Base-by-base conservation (phyloP, 2,113 vertebrate genomes). In the Sinocyclocheilus rhinocerous region DNA sequence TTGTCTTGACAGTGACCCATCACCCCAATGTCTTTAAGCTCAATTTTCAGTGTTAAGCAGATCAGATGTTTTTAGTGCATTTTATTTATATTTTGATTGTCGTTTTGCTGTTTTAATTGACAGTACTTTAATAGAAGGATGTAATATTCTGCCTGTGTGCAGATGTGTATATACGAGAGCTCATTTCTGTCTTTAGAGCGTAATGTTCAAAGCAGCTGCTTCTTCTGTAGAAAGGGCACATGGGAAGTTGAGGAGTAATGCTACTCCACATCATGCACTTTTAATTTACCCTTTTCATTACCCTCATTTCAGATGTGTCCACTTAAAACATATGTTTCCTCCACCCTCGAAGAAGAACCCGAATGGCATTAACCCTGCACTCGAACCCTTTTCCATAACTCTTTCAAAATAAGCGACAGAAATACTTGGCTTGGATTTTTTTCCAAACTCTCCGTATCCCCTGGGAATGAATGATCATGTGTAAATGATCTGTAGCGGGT, bases 61-160 rank as follows among this genome's bases (percentile, higher is more conserved):
- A 87, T 89, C 82, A 70, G 29, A 73, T 87, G 48, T 86, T 83
- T 85, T 82, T 87, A 88, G 94, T 92, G 93, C 91, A 81, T 93
- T 93, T 94, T 94, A 94, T 93, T 94, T 94, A 94, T 94, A 88
- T 91, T 93, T 92, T 89, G 87, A 92, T 92, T 89, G 88, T 92
- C 89, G 89, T 92, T 92, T 90, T 87, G 88, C 90, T 92, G 89
- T 92, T 93, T 93, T 91, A 92, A 91, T 86, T 78, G 82, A 88
- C 91, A 91, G 89, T 92, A 91, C 92, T 91, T 84, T 78, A 87
- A 84, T 94, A 91, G 90, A 92, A 92, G 92, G 91, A 87, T 91
- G 81, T 91, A 84, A 72, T 90, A 86, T 91, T 92, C 91, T 91
- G 90, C 89, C 81, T 85, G 89, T 88, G 65, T 89, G 72, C 92